phyloP scores from a whole-genome alignment of 92 coral and sea anemone species.

The Chrysogorgia sp. region DNA sequence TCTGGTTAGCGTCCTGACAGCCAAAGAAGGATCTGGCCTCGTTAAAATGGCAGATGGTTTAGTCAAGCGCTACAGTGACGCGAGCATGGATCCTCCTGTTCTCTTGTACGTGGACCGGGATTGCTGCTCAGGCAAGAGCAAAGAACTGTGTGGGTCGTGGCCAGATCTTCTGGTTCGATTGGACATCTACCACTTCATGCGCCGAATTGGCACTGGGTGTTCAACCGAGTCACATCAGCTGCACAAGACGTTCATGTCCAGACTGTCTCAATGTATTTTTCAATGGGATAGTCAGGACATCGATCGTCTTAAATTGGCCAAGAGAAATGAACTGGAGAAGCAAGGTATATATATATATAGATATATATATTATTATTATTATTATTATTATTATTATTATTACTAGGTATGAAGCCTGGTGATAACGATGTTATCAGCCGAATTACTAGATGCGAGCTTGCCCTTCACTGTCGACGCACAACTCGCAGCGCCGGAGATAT shows the following conservation, averaged over 20 bases:
- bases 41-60: conserved; percentile 54
- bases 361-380: no score
- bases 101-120: conserved; percentile 60
- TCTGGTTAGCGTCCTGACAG: conserved; percentile 15
- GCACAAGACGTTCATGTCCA: conserved; percentile 36
- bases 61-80: conserved; percentile 32
- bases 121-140: conserved; percentile 52
- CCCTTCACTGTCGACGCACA: conserved; percentile 55
- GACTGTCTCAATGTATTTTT: conserved; percentile 61
- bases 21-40: conserved; percentile 36
- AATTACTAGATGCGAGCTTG: conserved; percentile 46
- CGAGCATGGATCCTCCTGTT: conserved; percentile 37
- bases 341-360: no score
- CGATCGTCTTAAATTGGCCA: neutral
- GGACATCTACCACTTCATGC: conserved; percentile 63
- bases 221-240: conserved; percentile 60
- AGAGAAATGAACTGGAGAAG: neutral
- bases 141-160: conserved; percentile 46
- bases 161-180: conserved; percentile 25
- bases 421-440: neutral
- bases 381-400: no score
- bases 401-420: neutral
- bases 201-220: conserved; percentile 55
- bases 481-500: conserved; percentile 52
- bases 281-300: neutral